Evolutionary conservation across 2,797 vertebrate species (phyloP), one percentile per base, ranked within the genome.

Genomic region (Hyperoplus lanceolatus): DNA sequence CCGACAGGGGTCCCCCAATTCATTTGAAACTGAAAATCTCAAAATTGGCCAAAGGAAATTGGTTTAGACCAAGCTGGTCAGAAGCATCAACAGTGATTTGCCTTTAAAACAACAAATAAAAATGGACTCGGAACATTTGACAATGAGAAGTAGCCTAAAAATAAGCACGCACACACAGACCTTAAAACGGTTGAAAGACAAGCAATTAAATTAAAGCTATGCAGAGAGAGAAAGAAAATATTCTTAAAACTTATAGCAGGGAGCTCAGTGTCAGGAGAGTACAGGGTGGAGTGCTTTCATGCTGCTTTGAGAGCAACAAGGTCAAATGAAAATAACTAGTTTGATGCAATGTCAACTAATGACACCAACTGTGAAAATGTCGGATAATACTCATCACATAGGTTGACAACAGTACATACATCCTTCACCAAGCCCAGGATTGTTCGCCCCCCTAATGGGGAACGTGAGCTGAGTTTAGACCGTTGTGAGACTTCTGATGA

Each of bases 41-140:
- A 81, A 87, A 90, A 87, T 85, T 90, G 87, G 80, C 79, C 83
- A 76, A 78, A 92, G 86, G 77, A 87, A 89, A 88, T 79, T 87
- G 71, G 74, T 67, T 80, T 82, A 81, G 75, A 82, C 67, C 75
- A 75, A 85, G 79, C 65, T 80, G 76, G 67, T 90, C 82, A 84
- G 75, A 87, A 83, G 67, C 76, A 87, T 80, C 78, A 77, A 69
- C 75, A 77, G 21, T 80, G 82, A 90, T 89, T 85, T 84, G 21
- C 61, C 64, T 81, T 75, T 63, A 6, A 36, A 16, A 36, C 3
- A 29, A 63, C 57, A 66, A 64, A 72, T 63, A 51, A 68, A 15
- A 49, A 64, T 10, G 54, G 14, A 42, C 46, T 43, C 46, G 70
- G 42, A 67, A 45, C 21, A 62, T 67, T 75, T 78, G 48, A 70